Evolutionary conservation across 2,888 invertebrate genomes (phyloP).

Genomic region (Hirtodrosophila confusa): DNA sequence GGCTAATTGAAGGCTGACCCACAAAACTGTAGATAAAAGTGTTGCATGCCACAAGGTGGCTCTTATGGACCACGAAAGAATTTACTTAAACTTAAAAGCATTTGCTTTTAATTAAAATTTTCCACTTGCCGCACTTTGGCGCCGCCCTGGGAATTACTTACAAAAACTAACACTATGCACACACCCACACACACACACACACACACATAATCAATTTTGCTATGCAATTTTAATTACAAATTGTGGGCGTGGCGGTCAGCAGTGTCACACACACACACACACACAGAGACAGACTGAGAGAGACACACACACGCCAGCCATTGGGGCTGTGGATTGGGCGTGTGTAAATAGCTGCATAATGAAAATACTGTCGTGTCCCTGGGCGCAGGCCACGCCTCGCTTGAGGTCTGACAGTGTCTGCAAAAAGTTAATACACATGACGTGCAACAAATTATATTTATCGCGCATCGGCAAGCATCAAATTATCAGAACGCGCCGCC

Average conservation of each 20-base stretch:
- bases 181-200: conserved; percentile 21
- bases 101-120: conserved; percentile 78
- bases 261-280: conserved; percentile 21
- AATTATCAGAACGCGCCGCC: conserved; percentile 68
- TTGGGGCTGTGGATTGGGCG: conserved; percentile 26
- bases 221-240: conserved; percentile 77
- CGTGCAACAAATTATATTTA: conserved; percentile 81
- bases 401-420: conserved; percentile 52
- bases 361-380: conserved; percentile 41
- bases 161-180: conserved; percentile 54
- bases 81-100: conserved; percentile 71
- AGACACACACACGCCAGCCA: conserved; percentile 5
- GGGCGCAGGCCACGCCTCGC: conserved; percentile 36
- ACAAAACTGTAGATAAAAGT: conserved; percentile 27
- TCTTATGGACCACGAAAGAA: conserved; percentile 29
- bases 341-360: conserved; percentile 71
- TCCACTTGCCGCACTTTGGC: conserved; percentile 70
- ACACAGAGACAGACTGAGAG: neutral
- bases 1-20: conserved; percentile 66
- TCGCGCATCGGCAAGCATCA: conserved; percentile 80
- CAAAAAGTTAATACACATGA: conserved; percentile 79
- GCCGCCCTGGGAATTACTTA: conserved; percentile 65
- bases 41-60: conserved; percentile 25
- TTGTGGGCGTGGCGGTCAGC: conserved; percentile 75
- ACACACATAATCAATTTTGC: conserved; percentile 68